These are phyloP conservation scores for Pogonomyrmex barbatus DNA, from an alignment of 1,140 invertebrate genomes.

Conservation along the genomic window DNA sequence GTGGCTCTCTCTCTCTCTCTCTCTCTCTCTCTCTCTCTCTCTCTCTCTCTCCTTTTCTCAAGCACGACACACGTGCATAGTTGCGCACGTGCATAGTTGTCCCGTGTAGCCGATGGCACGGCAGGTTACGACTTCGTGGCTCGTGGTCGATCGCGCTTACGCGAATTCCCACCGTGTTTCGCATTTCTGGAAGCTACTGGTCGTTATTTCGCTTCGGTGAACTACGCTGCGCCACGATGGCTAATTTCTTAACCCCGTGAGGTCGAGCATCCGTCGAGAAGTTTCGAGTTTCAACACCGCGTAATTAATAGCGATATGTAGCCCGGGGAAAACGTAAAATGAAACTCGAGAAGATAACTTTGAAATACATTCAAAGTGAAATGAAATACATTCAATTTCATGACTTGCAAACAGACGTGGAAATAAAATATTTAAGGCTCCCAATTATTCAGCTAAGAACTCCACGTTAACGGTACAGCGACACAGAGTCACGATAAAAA, in stretches of 20 bases:
- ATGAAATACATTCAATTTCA: background rate
- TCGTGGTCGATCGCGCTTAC: slow-evolving; percentile 67
- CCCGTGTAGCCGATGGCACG: slow-evolving; percentile 68
- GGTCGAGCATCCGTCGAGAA: background rate
- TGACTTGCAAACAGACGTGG: background rate
- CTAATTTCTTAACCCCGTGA: slow-evolving; percentile 52
- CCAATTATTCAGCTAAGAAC: too few relatives aligned
- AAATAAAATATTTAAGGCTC: background rate
- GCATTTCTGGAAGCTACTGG: slow-evolving; percentile 69
- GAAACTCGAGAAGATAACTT: background rate
- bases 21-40: slow-evolving; percentile 23
- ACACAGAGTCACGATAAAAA: too few relatives aligned
- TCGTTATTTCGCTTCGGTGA: slow-evolving; percentile 39
- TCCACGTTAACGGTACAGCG: too few relatives aligned
- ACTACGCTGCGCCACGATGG: background rate
- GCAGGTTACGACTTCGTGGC: slow-evolving; percentile 66
- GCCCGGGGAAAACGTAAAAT: background rate
- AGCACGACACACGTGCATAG: slow-evolving; percentile 50
- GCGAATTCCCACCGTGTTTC: slow-evolving; percentile 69
- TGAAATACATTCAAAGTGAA: background rate
- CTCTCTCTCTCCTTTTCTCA: slow-evolving; percentile 44
- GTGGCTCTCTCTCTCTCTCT: slow-evolving; percentile 36
- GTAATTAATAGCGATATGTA: slow-evolving; percentile 13
- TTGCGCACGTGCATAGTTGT: slow-evolving; percentile 75
- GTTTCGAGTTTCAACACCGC: slow-evolving; percentile 22